phyloP scores from a whole-genome alignment of 2,113 vertebrate genomes.

The Corydoras sp. region DNA sequence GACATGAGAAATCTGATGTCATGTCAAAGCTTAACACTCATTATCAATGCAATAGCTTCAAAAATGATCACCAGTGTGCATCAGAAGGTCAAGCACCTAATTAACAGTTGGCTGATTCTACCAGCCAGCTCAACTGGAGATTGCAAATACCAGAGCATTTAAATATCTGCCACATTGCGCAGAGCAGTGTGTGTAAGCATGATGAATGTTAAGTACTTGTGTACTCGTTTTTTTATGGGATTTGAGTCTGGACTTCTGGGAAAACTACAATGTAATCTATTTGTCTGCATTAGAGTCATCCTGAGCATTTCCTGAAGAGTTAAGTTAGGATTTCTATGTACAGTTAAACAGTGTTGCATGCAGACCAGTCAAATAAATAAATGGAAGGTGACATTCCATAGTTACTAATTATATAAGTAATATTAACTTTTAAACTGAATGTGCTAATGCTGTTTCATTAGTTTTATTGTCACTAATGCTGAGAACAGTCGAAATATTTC shows the following conservation, averaged over 20 bases:
- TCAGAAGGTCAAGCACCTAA: conserved; percentile 37
- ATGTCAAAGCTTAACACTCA: conserved; percentile 12
- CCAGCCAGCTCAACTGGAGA: conserved; percentile 9
- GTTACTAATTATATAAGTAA: too few species aligned
- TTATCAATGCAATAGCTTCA: conserved; percentile 15
- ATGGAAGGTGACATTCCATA: too few species aligned
- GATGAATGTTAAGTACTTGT: conserved; percentile 26
- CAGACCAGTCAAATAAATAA: too few species aligned
- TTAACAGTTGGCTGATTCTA: conserved; percentile 29
- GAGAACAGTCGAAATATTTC: not conserved
- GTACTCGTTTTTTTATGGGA: conserved; percentile 11
- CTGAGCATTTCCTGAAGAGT: not conserved
- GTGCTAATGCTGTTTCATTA: too few species aligned
- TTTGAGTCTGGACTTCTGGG: not conserved
- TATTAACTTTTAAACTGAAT: too few species aligned
- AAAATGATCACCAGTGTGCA: too few species aligned
- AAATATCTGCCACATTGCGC: conserved; percentile 37
- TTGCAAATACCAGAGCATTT: conserved; percentile 35
- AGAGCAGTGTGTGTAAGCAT: conserved; percentile 23
- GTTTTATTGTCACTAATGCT: not conserved
- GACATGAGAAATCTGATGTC: not conserved
- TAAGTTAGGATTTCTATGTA: not conserved
- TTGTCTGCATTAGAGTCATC: not conserved
- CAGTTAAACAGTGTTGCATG: too few species aligned
- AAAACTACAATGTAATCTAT: not conserved